phyloP scores from a whole-genome alignment of 1,140 invertebrate species.

The Nilaparvata lugens region DNA sequence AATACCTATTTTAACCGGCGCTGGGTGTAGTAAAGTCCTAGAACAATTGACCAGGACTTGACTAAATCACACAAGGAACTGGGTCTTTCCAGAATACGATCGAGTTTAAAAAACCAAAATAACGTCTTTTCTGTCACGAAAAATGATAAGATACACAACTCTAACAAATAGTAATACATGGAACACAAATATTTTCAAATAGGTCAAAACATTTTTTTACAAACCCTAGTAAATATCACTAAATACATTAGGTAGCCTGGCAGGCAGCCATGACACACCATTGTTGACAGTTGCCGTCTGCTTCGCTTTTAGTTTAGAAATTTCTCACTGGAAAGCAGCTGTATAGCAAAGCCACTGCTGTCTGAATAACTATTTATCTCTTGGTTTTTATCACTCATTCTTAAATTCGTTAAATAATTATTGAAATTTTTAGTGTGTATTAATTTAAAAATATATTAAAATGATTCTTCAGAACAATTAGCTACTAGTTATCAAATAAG shows the following conservation, averaged over 20 bases:
- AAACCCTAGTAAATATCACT: slow-evolving; percentile 11
- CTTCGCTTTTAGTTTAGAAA: slow-evolving; percentile 11
- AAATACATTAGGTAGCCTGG: slow-evolving; percentile 21
- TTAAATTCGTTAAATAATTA: too few relatives aligned
- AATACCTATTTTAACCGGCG: too few relatives aligned
- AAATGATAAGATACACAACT: background rate
- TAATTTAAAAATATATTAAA: too few relatives aligned
- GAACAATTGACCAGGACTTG: too few relatives aligned
- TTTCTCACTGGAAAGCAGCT: slow-evolving; percentile 7
- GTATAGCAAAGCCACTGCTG: too few relatives aligned
- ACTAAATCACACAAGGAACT: background rate
- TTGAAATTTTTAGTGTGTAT: too few relatives aligned
- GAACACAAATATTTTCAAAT: background rate
- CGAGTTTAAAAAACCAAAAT: background rate
- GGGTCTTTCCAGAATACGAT: background rate
- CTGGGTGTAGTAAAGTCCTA: too few relatives aligned
- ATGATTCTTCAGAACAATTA: too few relatives aligned
- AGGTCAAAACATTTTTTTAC: background rate
- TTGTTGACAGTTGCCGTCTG: slow-evolving; percentile 23
- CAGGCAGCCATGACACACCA: slow-evolving; percentile 24
- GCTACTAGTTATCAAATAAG: too few relatives aligned
- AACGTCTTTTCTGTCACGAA: background rate
- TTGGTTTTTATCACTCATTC: too few relatives aligned
- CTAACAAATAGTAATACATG: background rate
- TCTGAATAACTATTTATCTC: too few relatives aligned